A percentile compares a stretch with the other conserved stretches of the same genome.
Evolutionary conservation across 1,140 invertebrate species (phyloP).

Genomic region (Drosophila lowei): DNA sequence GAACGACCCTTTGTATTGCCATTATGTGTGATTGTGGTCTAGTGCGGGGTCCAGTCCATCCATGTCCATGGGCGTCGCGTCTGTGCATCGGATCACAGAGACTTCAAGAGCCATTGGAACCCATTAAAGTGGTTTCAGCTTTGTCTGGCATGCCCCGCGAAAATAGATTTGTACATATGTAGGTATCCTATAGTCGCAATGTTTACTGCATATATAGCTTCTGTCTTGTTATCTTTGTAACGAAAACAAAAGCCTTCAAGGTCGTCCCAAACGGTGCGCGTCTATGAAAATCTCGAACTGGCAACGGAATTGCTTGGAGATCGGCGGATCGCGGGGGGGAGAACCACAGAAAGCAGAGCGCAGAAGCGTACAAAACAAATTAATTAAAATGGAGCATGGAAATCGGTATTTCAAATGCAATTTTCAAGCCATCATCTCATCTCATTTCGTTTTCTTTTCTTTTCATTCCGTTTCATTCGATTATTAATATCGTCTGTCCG

Average conservation of each 20-base stretch:
- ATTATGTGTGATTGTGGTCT: slow-evolving; percentile 37
- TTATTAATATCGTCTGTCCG: slow-evolving; percentile 33
- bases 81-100: too few species aligned
- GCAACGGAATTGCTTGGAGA: slow-evolving; percentile 14
- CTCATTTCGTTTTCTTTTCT: not conserved
- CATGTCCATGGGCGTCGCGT: too few species aligned
- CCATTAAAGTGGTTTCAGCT: not conserved
- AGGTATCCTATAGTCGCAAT: too few species aligned
- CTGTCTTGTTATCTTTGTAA: not conserved
- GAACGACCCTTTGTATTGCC: slow-evolving; percentile 25
- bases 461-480: slow-evolving; percentile 28
- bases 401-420: slow-evolving; percentile 44
- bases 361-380: slow-evolving; percentile 5
- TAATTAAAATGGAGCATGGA: slow-evolving; percentile 49
- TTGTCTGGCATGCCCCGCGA: not conserved
- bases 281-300: slow-evolving; percentile 10
- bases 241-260: slow-evolving; percentile 25
- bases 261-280: slow-evolving; percentile 8
- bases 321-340: too few species aligned
- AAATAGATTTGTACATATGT: not conserved
- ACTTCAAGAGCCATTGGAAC: too few species aligned
- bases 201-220: too few species aligned
- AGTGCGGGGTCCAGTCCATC: not conserved
- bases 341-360: not conserved
- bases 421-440: slow-evolving; percentile 22